These are phyloP conservation scores for Prolemur simus DNA, from an alignment of 2,113 vertebrate genomes.

Conservation along the genomic window DNA sequence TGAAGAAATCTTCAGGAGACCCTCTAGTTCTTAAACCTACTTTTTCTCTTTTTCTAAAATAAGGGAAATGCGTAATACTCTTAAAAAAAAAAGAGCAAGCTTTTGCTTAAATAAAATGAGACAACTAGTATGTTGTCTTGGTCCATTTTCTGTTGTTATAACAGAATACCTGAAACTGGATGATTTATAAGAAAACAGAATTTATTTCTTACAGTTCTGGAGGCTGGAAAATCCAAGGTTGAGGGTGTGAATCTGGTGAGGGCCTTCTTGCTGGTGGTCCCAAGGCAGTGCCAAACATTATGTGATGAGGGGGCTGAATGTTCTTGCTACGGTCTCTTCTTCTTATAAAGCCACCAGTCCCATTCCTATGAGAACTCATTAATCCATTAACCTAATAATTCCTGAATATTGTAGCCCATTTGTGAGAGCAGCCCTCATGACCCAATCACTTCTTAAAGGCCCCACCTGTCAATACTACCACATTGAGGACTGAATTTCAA, in stretches of 20 bases:
- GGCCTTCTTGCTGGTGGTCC: neutral
- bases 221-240: neutral
- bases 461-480: neutral
- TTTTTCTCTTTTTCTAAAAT: neutral
- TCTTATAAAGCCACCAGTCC: neutral
- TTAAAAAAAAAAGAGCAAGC: neutral
- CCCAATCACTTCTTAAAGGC: neutral
- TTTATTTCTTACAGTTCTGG: neutral
- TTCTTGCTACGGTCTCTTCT: neutral
- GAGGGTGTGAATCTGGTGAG: neutral
- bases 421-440: neutral
- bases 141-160: neutral
- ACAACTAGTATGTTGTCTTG: neutral
- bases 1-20: neutral
- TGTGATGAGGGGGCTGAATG: neutral
- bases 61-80: neutral
- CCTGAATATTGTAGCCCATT: neutral
- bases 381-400: neutral
- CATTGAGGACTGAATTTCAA: neutral
- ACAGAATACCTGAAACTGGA: neutral
- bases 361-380: neutral
- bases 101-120: neutral
- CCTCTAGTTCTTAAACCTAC: neutral
- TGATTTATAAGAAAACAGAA: neutral
- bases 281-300: too few species aligned